Percentiles rank a stretch among this genome's conserved stretches.
These are phyloP conservation scores for Taeniopygia guttata DNA, from an alignment of 2,797 vertebrate species.

Conservation along the genomic window DNA sequence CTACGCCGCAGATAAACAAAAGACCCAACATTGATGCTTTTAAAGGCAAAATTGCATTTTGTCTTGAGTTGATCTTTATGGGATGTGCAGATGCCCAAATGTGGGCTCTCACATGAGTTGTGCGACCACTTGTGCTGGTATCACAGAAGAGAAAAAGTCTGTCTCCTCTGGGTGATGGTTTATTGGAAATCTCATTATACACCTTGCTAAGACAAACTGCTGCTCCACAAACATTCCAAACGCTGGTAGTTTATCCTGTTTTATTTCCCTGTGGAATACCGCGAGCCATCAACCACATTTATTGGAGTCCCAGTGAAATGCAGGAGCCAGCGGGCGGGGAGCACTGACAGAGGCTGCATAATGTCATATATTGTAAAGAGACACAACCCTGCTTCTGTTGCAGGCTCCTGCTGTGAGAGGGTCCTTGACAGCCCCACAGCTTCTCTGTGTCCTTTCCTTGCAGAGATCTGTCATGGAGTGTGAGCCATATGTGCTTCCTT, in stretches of 20 bases:
- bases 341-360: neutral
- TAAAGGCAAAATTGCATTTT: neutral
- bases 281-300: rapidly evolving
- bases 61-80: neutral
- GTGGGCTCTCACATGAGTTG: neutral
- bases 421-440: conserved; percentile 8
- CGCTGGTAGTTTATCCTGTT: conserved; percentile 27
- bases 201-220: neutral
- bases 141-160: neutral
- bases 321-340: neutral
- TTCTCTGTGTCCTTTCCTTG: neutral
- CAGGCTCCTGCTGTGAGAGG: neutral
- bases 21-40: neutral
- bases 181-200: conserved; percentile 45
- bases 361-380: neutral
- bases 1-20: neutral
- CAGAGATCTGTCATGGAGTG: neutral
- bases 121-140: neutral
- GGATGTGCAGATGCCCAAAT: neutral
- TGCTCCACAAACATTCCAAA: neutral
- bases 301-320: neutral
- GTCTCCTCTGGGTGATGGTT: neutral
- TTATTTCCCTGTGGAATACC: conserved; percentile 17
- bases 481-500: conserved; percentile 4
- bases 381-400: neutral